phyloP scores from a whole-genome alignment of 92 coral and sea anemone species.

The Phenganax marumi region DNA sequence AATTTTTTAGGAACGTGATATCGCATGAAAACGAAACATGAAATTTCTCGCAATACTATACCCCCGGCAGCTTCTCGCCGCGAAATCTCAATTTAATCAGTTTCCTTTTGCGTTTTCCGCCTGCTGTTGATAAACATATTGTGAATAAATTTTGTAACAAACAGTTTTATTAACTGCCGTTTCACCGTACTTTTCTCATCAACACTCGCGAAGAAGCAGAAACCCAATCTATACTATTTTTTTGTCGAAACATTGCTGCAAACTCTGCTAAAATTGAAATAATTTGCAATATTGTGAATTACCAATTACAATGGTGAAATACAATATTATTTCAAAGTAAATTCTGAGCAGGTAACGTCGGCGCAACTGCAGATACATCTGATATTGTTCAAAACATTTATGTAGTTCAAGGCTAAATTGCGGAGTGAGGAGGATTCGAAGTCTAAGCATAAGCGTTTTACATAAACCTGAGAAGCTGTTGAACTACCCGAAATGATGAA shows the following conservation, averaged over 20 bases:
- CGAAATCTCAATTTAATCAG: not conserved
- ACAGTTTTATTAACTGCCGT: not conserved
- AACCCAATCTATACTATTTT: not conserved
- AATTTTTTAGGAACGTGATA: not conserved
- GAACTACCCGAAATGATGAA: constrained; percentile 2
- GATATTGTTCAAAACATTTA: not conserved
- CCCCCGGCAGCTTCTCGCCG: constrained; percentile 11
- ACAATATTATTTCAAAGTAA: not conserved
- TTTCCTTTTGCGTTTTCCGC: constrained; percentile 3
- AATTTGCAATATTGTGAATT: too few relatives aligned
- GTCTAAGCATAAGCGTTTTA: constrained; percentile 23
- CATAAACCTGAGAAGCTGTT: constrained; percentile 25
- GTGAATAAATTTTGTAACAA: constrained; percentile 2
- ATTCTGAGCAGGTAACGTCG: constrained; percentile 3
- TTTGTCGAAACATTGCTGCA: too few relatives aligned
- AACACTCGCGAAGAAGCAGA: not conserved
- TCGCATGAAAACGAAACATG: not conserved
- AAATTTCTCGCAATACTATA: not conserved
- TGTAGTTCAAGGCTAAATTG: not conserved
- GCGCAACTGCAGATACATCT: not conserved
- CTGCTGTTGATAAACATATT: constrained; percentile 14
- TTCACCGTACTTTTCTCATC: not conserved
- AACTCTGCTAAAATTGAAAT: not conserved
- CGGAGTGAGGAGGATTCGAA: not conserved
- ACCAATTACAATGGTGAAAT: not conserved